These are phyloP conservation scores for Alethe castanea DNA, from an alignment of 2,113 vertebrate genomes.

Conservation along the genomic window DNA sequence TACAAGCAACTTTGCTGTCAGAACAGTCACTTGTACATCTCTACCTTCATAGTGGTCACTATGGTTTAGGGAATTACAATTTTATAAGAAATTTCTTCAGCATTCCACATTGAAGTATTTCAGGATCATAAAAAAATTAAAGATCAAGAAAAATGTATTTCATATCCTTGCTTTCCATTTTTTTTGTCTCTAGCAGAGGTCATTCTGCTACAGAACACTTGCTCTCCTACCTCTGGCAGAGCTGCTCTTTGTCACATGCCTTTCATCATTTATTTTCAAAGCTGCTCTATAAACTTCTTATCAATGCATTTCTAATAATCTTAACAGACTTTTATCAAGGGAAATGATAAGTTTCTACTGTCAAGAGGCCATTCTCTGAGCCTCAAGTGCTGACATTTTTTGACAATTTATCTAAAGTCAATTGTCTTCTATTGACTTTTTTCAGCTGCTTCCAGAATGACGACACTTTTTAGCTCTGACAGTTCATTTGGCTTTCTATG, in stretches of 20 bases:
- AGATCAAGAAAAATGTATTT: neutral
- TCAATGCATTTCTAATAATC: slow-evolving; percentile 49
- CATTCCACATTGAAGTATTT: neutral
- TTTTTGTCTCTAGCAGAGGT: neutral
- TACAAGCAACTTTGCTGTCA: neutral
- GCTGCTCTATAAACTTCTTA: slow-evolving; percentile 22
- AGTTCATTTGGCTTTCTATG: slow-evolving; percentile 25
- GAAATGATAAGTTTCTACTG: neutral
- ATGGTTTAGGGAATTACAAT: neutral
- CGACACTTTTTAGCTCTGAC: slow-evolving; percentile 39
- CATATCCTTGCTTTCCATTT: neutral
- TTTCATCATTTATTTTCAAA: slow-evolving; percentile 59
- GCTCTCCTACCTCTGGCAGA: neutral
- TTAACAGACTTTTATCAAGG: slow-evolving; percentile 26
- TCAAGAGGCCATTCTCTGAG: slow-evolving; percentile 11
- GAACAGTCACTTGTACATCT: neutral
- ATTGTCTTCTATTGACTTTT: slow-evolving; percentile 62
- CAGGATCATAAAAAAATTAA: neutral
- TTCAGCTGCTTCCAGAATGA: slow-evolving; percentile 37
- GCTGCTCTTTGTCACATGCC: neutral
- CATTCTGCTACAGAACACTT: neutral
- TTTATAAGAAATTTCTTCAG: neutral
- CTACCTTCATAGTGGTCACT: neutral
- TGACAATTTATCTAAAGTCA: slow-evolving; percentile 60
- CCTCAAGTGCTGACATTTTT: slow-evolving; percentile 2